phyloP scores from a whole-genome alignment of 2,113 vertebrate species.

The Stercorarius parasiticus region DNA sequence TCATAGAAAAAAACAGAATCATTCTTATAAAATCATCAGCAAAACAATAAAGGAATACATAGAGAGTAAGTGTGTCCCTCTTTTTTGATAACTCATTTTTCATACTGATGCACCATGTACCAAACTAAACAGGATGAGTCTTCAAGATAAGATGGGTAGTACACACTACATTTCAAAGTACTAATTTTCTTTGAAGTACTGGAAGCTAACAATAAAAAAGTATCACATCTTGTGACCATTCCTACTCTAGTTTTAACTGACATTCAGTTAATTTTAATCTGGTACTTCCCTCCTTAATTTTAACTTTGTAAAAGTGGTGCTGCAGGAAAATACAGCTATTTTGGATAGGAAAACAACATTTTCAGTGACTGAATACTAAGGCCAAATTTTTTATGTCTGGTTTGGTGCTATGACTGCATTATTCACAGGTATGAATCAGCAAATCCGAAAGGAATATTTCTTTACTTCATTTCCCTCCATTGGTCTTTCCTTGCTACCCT shows the following conservation, averaged over 20 bases:
- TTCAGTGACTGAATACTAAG: neutral
- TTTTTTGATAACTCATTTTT: neutral
- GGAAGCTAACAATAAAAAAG: neutral
- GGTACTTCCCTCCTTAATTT: neutral
- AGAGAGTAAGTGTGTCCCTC: neutral
- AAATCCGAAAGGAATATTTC: slow-evolving; percentile 68
- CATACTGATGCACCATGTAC: rapidly evolving
- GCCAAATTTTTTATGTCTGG: slow-evolving; percentile 26
- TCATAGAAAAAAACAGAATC: rapidly evolving
- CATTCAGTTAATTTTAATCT: neutral
- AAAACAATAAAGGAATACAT: neutral
- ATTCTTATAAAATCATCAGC: neutral
- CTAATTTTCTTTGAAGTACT: neutral
- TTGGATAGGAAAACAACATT: slow-evolving; percentile 35
- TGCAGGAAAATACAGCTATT: slow-evolving; percentile 29
- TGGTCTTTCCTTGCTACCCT: slow-evolving; percentile 45
- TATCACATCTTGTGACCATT: neutral
- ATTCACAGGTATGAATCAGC: slow-evolving; percentile 70
- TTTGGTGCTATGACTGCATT: slow-evolving; percentile 43
- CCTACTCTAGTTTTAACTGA: neutral
- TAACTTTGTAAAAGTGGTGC: neutral
- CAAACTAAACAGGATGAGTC: neutral
- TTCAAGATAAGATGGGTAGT: neutral
- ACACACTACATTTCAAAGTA: neutral
- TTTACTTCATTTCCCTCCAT: slow-evolving; percentile 56